Base-by-base conservation (phyloP, 2,113 vertebrate species). In the Gymnocephalus cernua region DNA sequence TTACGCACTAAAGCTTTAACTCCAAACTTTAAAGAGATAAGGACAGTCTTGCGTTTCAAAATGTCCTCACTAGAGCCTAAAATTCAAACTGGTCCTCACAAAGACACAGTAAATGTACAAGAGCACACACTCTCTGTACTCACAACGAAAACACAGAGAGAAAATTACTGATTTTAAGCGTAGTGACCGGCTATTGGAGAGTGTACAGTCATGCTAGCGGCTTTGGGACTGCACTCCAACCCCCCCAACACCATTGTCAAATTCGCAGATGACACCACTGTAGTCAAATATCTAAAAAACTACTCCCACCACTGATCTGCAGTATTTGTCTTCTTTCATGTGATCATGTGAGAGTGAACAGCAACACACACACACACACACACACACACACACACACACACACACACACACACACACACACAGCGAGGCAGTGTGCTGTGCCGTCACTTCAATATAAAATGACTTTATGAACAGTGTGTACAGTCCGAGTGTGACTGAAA, bases 381-480 rank as follows among this genome's bases (percentile, higher is more conserved):
- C 47, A 29, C 57, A 32, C 69, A 25, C 41, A n/a, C 69, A 21
- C 69, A 47, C 69, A 44, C 56, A 74, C 25, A 25, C 21, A 54
- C 21, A 64, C 13, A 35, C 27, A 38, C 16, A 10, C 56, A 8
- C 2, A 18, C 47, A 23, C 32, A 54, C 56, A 62, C 57, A 54
- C 18, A 54, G 16, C 5, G 4, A 59, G 41, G 44, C 58, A 14
- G 61, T 4, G 16, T 13, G 12, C 15, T 19, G 54, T 6, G 69
- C 18, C 51, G 38, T 90, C 83, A 82, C 65, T 63, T 74, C n/a
- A 19, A 63, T 64, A 15, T 29, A 32, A 58, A 71, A 45, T 21
- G 15, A 62, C 47, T 74, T 25, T 14, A 45, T 54, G 58, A 80
- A 48, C 58, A 32, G 47, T 6, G 51, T 32, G 50, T 64, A 58